phyloP scores from a whole-genome alignment of 2,797 vertebrate genomes.

The Perodicticus potto region DNA sequence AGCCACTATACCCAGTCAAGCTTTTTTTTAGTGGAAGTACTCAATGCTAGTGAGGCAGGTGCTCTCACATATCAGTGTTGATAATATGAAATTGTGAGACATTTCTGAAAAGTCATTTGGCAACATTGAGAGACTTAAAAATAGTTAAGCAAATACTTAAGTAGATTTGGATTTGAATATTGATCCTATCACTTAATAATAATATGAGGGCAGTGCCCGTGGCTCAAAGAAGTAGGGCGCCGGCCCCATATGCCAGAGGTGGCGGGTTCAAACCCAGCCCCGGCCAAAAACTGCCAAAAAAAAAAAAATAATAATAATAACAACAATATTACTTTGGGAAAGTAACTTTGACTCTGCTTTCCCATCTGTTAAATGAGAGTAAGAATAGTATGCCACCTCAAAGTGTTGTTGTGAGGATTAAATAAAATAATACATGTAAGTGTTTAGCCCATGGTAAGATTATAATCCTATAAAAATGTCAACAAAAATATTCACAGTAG shows the following conservation, averaged over 20 bases:
- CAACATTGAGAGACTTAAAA: constrained; percentile 32
- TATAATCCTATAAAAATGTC: not conserved
- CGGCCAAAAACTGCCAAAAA: too few species aligned
- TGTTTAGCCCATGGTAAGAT: not conserved
- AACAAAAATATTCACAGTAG: not conserved
- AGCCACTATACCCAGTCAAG: not conserved
- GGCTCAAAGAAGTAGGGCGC: too few species aligned
- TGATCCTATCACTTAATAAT: not conserved
- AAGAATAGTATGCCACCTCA: not conserved
- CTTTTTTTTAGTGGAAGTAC: constrained; percentile 6
- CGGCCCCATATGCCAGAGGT: too few species aligned
- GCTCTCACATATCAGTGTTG: not conserved
- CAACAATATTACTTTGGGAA: constrained; percentile 15
- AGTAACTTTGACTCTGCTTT: constrained; percentile 32
- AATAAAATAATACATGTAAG: not conserved
- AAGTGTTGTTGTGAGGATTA: not conserved
- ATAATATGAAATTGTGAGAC: constrained; percentile 1
- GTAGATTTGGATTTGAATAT: constrained; percentile 50
- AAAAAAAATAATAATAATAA: too few species aligned
- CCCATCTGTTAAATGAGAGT: not conserved
- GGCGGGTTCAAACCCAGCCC: too few species aligned
- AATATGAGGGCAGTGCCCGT: too few species aligned
- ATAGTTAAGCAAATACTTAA: constrained; percentile 29
- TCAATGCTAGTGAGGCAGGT: not conserved
- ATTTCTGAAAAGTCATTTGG: constrained; percentile 53